Percentiles rank a stretch among this genome's conserved stretches.
Conservation (phyloP, 1,140 invertebrate species). For the Rhyzopertha dominica region DNA sequence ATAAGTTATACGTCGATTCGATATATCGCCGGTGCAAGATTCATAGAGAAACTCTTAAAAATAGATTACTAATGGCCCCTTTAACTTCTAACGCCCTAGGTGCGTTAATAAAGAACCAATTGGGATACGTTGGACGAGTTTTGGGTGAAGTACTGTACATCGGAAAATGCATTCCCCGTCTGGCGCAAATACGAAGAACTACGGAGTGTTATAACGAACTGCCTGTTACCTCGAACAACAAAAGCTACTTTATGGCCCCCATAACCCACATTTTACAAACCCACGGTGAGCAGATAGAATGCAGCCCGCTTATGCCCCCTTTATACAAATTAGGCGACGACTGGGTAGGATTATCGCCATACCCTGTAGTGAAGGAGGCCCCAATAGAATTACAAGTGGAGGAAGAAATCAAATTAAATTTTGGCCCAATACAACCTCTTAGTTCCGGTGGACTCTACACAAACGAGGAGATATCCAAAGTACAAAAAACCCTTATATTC, state of each 20-base stretch:
- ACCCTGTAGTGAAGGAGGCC: background rate
- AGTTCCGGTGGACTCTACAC: background rate
- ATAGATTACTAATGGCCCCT: too few relatives aligned
- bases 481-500: too few relatives aligned
- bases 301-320: background rate
- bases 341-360: constrained; percentile 5
- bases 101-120: too few relatives aligned
- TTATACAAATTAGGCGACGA: constrained; percentile 3
- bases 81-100: too few relatives aligned
- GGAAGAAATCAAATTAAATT: too few relatives aligned
- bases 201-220: constrained; percentile 1
- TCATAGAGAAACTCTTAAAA: background rate
- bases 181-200: background rate
- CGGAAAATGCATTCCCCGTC: background rate
- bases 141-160: constrained; percentile 9
- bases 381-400: too few relatives aligned
- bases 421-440: constrained; percentile 1
- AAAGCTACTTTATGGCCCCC: background rate
- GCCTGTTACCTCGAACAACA: background rate
- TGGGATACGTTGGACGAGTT: constrained; percentile 1
- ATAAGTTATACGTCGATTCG: constrained; percentile 7
- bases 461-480: background rate
- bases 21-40: constrained; percentile 1
- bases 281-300: constrained; percentile 1
- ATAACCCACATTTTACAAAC: constrained; percentile 8